A percentile compares a stretch with the other conserved stretches of the same genome.
Evolutionary conservation across 2,797 vertebrate species (phyloP).

Genomic region (Catharus ustulatus): DNA sequence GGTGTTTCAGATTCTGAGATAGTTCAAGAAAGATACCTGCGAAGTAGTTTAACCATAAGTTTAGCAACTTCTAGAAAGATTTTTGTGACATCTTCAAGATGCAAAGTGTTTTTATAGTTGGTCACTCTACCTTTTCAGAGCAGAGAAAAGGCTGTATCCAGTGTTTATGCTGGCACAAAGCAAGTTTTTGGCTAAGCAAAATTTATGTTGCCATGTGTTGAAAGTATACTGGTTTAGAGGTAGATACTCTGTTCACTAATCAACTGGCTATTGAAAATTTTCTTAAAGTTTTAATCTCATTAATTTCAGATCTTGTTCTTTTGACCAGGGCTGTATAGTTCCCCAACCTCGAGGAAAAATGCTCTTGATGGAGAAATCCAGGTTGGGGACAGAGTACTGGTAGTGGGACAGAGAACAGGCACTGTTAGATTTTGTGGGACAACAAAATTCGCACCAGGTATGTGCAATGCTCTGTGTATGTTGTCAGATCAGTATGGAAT

Average conservation of each 20-base stretch:
- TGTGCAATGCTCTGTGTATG: not conserved
- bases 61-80: not conserved
- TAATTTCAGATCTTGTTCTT: not conserved
- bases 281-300: not conserved
- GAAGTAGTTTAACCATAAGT: not conserved
- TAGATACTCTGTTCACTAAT: not conserved
- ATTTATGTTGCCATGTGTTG: not conserved
- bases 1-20: not conserved
- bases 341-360: slow-evolving; percentile 77
- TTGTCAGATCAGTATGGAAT: not conserved
- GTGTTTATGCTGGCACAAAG: not conserved
- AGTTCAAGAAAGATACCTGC: not conserved
- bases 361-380: slow-evolving; percentile 68
- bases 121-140: not conserved
- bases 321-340: slow-evolving; percentile 76
- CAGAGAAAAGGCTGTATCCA: not conserved
- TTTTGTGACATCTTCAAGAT: not conserved
- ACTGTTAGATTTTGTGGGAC: slow-evolving; percentile 89
- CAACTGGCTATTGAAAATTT: not conserved
- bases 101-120: not conserved
- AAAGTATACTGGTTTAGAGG: not conserved
- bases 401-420: slow-evolving; percentile 92
- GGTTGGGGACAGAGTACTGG: slow-evolving; percentile 88
- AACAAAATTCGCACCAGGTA: slow-evolving; percentile 95
- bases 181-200: not conserved